Percentiles rank a stretch among this genome's conserved stretches.
These are phyloP conservation scores for Chiloscyllium punctatum DNA, from an alignment of 2,797 vertebrate species.

Conservation along the genomic window DNA sequence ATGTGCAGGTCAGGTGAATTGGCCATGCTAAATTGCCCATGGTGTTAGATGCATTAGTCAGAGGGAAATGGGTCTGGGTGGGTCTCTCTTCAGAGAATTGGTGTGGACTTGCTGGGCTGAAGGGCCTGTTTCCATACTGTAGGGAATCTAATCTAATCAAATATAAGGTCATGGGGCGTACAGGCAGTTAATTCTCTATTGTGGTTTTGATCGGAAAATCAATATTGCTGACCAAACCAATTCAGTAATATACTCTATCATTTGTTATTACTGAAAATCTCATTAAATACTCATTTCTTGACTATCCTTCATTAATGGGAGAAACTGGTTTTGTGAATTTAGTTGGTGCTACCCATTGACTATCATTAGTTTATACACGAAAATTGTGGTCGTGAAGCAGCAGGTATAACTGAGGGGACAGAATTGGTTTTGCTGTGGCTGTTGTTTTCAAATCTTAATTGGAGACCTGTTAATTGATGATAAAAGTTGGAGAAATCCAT, in stretches of 20 bases:
- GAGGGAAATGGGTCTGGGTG: no score
- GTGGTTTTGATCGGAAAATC: background rate
- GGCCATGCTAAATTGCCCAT: no score
- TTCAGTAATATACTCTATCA: background rate
- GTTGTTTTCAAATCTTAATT: background rate
- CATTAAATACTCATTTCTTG: background rate
- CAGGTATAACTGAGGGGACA: background rate
- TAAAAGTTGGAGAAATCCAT: background rate
- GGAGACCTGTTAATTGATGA: background rate
- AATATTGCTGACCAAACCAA: background rate
- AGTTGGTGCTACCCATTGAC: background rate
- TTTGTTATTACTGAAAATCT: background rate
- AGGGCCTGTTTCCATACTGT: no score
- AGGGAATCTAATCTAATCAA: no score
- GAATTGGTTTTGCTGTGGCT: background rate
- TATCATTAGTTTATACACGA: background rate
- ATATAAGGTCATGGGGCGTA: background rate
- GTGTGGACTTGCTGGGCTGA: no score
- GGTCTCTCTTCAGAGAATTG: no score
- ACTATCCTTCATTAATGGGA: no score
- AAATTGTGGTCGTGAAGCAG: background rate
- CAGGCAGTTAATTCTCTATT: background rate
- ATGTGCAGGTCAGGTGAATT: no score
- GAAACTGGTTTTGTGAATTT: background rate
- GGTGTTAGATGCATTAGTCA: no score